Conservation (phyloP, 2,797 vertebrate species). For the Lacerta bilineata region DNA sequence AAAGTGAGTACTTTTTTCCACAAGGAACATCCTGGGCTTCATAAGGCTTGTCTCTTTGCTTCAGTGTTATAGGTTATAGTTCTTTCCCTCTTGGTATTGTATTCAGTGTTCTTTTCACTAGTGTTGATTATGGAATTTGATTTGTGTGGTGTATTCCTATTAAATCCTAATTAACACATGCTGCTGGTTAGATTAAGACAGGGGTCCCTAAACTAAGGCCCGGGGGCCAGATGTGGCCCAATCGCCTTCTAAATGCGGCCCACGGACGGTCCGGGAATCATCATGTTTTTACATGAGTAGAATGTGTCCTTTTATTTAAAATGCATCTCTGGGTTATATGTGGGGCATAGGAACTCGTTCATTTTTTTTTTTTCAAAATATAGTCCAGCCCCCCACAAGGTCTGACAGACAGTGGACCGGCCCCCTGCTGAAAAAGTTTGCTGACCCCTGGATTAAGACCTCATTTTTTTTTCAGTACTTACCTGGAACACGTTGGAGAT, state of each 20-base stretch:
- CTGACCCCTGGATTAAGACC: background rate
- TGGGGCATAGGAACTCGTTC: no score
- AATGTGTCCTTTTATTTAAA: no score
- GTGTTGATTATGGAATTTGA: background rate
- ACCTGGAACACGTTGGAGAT: background rate
- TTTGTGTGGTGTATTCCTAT: background rate
- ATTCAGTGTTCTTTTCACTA: accelerated
- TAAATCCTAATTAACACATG: background rate
- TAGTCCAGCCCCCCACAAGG: no score
- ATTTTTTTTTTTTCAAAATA: no score
- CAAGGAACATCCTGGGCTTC: background rate
- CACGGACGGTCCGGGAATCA: no score
- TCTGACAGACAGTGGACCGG: no score
- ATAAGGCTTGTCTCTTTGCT: constrained; percentile 25
- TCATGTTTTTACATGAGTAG: no score
- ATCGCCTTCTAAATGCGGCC: no score
- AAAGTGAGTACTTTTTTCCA: constrained; percentile 84
- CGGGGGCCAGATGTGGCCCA: no score
- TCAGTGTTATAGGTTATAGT: accelerated
- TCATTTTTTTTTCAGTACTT: accelerated
- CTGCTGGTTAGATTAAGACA: background rate
- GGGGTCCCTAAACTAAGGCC: no score
- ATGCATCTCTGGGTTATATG: no score
- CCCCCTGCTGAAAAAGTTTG: no score
- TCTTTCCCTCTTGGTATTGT: background rate